Evolutionary conservation across 64 coral and sea anemone genomes (phyloP), one percentile per base, ranked within the genome.

Genomic region (Trachythela sp.): DNA sequence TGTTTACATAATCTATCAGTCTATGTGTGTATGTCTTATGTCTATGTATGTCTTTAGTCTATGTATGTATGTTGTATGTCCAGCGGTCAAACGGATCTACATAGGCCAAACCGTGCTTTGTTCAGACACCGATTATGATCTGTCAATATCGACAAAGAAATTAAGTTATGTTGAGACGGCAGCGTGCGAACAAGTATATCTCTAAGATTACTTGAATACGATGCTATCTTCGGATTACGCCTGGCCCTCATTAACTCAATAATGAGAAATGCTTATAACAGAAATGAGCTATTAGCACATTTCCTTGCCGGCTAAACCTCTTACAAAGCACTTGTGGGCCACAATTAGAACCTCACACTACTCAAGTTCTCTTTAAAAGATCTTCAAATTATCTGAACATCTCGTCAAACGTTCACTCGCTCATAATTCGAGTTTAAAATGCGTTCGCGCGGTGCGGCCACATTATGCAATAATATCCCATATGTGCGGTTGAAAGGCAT

Each of bases 231-330:
- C 59, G 37, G 75, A 80, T 80, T 80, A 35, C 75, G 30, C 0
- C 75, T 80, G 33, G 4, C 20, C 15, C 75, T 80, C 75, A 80
- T 77, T 35, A 77, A 5, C 13, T 77, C 36, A 35, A 26, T 77
- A 77, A 77, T 80, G 37, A 80, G 75, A 0, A 39, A 80, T 35
- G 33, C 33, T 80, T 36, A 13, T 1, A 9, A 10, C 37, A 37
- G 31, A 39, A 80, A 80, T 80, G 75, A 80, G 75, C 75, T 35
- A 80, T 80, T 80, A 80, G 30, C 59, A n/a, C 59, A 68, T 45
- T 45, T 27, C 22, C 56, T 27, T 18, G 56, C 56, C 56, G 56
- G 26, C 5, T 2, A 64, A 64, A 64, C 56, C 56, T 64, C 56
- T 64, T 64, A 80, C 13, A 37, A 80, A 80, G 30, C 75, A 80